phyloP scores from a whole-genome alignment of 37 sponge, comb jelly and placozoan species.

The Ianthella basta region DNA sequence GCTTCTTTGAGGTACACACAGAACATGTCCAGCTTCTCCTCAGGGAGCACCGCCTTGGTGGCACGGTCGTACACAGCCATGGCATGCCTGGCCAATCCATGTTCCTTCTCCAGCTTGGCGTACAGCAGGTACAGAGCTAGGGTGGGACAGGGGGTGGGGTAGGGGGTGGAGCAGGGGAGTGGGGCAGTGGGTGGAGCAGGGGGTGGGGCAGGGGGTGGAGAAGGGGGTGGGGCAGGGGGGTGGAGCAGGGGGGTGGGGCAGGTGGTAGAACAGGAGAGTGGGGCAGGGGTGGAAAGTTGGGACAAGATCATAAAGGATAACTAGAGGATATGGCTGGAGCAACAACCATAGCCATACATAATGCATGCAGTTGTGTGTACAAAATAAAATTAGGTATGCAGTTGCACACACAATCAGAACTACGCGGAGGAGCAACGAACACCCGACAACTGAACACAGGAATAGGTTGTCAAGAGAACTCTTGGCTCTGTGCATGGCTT shows the following conservation, averaged over 20 bases:
- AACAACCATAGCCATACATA: too few relatives aligned
- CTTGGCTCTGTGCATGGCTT: not conserved
- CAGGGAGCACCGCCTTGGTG: conserved; percentile 81
- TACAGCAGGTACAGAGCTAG: conserved; percentile 91
- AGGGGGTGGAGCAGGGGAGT: conserved; percentile 7
- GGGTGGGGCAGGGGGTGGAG: not conserved
- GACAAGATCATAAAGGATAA: too few relatives aligned
- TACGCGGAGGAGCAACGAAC: too few relatives aligned
- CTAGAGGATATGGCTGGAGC: too few relatives aligned
- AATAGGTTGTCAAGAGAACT: too few relatives aligned
- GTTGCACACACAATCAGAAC: too few relatives aligned
- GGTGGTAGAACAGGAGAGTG: not conserved
- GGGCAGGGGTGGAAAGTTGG: too few relatives aligned
- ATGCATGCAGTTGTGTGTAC: too few relatives aligned
- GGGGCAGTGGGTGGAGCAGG: not conserved
- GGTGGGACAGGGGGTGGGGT: not conserved
- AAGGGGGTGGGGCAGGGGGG: too few relatives aligned
- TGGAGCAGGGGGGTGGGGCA: too few relatives aligned
- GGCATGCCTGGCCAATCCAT: conserved; percentile 95
- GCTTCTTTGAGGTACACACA: conserved; percentile 94
- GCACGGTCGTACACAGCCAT: conserved; percentile 98
- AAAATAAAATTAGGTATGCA: too few relatives aligned
- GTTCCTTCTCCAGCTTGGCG: conserved; percentile 96
- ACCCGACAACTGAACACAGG: not conserved
- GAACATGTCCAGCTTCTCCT: conserved; percentile 96